Percentiles rank a stretch among this genome's conserved stretches.
phyloP scores from a whole-genome alignment of 2,888 invertebrate genomes.

The Rhagophthalmus giganteus region DNA sequence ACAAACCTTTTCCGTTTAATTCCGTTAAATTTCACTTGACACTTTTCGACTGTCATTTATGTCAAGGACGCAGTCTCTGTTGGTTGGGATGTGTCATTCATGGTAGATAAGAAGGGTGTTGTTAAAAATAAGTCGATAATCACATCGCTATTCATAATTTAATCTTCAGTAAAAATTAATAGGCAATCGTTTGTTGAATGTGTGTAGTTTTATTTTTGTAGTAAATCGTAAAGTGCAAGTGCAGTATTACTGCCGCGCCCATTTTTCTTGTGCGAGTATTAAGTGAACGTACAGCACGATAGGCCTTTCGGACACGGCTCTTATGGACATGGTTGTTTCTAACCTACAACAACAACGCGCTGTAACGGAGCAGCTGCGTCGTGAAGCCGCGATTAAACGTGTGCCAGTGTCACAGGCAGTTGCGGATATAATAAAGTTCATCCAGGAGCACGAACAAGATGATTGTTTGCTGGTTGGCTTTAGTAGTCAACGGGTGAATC shows the following conservation, averaged over 20 bases:
- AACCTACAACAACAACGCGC: conserved; percentile 92
- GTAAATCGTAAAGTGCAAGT: conserved; percentile 3
- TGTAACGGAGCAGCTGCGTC: conserved; percentile 89
- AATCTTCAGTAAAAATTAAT: neutral
- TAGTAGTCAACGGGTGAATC: conserved; percentile 92
- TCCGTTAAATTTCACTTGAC: too few relatives aligned
- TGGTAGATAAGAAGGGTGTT: conserved; percentile 5
- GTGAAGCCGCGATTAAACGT: conserved; percentile 86
- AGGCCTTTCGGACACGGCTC: conserved; percentile 86
- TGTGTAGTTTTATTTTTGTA: neutral
- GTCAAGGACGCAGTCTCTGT: conserved; percentile 2
- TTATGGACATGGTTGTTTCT: conserved; percentile 92
- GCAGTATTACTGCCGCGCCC: conserved; percentile 23
- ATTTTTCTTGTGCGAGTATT: conserved; percentile 25
- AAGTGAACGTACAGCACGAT: conserved; percentile 61
- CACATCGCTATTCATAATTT: neutral
- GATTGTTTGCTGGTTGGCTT: conserved; percentile 93
- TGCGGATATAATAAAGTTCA: conserved; percentile 87
- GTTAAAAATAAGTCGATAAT: conserved; percentile 6
- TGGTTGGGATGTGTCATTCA: conserved; percentile 1
- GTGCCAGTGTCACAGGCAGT: conserved; percentile 89
- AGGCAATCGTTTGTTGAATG: neutral
- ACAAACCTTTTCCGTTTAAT: too few relatives aligned
- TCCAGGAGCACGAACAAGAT: conserved; percentile 88
- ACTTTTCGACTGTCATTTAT: too few relatives aligned